These are phyloP conservation scores for Tragelaphus scriptus DNA, from an alignment of 2,113 vertebrate species.

Conservation along the genomic window DNA sequence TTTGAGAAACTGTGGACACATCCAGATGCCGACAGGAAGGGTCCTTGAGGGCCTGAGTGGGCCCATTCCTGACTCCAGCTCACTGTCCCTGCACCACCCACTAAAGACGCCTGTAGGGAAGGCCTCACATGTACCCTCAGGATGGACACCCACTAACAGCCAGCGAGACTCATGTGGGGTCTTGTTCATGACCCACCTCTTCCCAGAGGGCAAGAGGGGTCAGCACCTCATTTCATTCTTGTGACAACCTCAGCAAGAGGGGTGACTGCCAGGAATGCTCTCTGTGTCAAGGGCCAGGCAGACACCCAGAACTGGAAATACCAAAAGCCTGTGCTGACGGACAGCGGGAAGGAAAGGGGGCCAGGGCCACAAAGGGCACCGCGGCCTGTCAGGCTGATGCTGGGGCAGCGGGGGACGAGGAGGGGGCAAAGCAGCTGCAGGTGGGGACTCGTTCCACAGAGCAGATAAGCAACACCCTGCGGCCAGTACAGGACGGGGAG, in stretches of 20 bases:
- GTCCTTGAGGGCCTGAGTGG: not conserved
- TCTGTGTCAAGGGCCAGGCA: not conserved
- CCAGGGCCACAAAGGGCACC: not conserved
- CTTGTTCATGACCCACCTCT: not conserved
- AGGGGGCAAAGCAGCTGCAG: not conserved
- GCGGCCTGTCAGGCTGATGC: accelerated
- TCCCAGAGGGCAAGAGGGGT: not conserved
- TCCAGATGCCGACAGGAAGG: not conserved
- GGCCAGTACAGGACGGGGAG: not conserved
- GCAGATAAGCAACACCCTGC: not conserved
- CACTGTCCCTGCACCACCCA: not conserved
- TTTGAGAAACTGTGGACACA: not conserved
- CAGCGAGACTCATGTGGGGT: not conserved
- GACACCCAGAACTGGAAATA: not conserved
- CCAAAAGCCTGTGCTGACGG: no score
- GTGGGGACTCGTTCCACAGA: accelerated
- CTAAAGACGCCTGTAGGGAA: not conserved
- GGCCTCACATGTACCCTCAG: not conserved
- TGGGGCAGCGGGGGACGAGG: not conserved
- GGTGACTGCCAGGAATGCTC: not conserved
- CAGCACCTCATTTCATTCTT: not conserved
- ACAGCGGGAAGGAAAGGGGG: not conserved
- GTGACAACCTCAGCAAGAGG: not conserved
- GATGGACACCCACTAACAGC: not conserved
- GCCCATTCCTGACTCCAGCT: not conserved